These are phyloP conservation scores for Spongilla lacustris DNA, from an alignment of 37 sponge, comb jelly and placozoan genomes.

Conservation along the genomic window DNA sequence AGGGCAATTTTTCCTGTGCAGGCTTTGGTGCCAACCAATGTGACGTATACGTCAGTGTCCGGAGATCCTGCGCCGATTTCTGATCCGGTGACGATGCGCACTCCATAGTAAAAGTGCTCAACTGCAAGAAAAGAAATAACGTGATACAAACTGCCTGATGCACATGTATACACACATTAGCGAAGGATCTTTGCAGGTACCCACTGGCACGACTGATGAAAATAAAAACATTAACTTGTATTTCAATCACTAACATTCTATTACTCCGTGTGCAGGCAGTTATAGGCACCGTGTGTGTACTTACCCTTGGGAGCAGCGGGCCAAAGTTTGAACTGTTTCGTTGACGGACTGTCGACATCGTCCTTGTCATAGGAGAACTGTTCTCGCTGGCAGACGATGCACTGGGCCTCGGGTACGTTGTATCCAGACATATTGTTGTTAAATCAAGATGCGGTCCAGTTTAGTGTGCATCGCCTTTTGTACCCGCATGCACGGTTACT, in stretches of 20 bases:
- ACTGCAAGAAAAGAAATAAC: not conserved
- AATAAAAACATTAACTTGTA: too few species aligned
- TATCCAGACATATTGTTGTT: not conserved
- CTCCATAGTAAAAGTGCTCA: slow-evolving; percentile 8
- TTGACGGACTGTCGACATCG: not conserved
- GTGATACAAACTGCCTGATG: too few species aligned
- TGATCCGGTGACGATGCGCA: slow-evolving; percentile 32
- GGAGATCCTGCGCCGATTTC: slow-evolving; percentile 5
- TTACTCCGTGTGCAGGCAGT: too few species aligned
- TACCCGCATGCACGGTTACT: too few species aligned
- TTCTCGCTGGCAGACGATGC: not conserved
- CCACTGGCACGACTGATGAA: too few species aligned
- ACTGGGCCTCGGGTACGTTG: not conserved
- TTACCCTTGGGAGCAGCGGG: not conserved
- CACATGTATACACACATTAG: too few species aligned
- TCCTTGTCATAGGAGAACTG: not conserved
- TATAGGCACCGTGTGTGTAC: not conserved
- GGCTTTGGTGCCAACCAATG: slow-evolving; percentile 31
- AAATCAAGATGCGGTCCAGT: not conserved
- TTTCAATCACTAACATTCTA: too few species aligned
- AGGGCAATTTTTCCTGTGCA: not conserved
- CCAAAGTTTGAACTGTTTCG: not conserved
- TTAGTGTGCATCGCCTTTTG: too few species aligned
- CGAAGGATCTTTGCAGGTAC: too few species aligned
- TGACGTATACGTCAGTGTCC: slow-evolving; percentile 4